A percentile compares a stretch with the other conserved stretches of the same genome.
Evolutionary conservation across 2,113 vertebrate species (phyloP).

Genomic region (Rutilus rutilus): DNA sequence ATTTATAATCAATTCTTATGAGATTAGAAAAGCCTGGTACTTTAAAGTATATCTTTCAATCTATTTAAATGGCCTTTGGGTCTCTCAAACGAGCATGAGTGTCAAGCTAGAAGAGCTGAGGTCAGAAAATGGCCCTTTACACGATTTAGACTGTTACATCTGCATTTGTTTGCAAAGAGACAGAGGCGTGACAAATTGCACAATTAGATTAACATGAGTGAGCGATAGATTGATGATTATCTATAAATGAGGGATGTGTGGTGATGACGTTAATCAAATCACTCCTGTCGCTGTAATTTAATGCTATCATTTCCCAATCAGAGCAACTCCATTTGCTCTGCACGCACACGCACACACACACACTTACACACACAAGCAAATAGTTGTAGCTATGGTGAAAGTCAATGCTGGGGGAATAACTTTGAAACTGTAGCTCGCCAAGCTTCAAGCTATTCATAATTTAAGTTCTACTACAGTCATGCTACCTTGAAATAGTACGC

Average conservation of each 20-base stretch:
- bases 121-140: not conserved
- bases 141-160: constrained; percentile 65
- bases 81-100: not conserved
- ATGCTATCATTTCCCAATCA: constrained; percentile 32
- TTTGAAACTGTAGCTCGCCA: not conserved
- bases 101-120: not conserved
- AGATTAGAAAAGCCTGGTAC: not conserved
- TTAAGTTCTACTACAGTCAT: not conserved
- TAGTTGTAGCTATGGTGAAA: not conserved
- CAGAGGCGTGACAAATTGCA: constrained; percentile 76
- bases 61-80: not conserved
- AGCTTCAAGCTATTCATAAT: not conserved
- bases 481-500: not conserved
- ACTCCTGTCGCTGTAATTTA: constrained; percentile 49
- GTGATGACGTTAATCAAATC: constrained; percentile 71
- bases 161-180: constrained; percentile 73
- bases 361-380: constrained; percentile 8
- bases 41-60: constrained; percentile 2
- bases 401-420: not conserved
- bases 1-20: not conserved
- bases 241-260: constrained; percentile 75
- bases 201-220: constrained; percentile 77
- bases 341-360: not conserved
- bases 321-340: constrained; percentile 16
- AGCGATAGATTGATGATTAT: constrained; percentile 77